A percentile compares a stretch with the other conserved stretches of the same genome.
Conservation (phyloP, 1,140 invertebrate species). For the Anagrus nilaparvatae region DNA sequence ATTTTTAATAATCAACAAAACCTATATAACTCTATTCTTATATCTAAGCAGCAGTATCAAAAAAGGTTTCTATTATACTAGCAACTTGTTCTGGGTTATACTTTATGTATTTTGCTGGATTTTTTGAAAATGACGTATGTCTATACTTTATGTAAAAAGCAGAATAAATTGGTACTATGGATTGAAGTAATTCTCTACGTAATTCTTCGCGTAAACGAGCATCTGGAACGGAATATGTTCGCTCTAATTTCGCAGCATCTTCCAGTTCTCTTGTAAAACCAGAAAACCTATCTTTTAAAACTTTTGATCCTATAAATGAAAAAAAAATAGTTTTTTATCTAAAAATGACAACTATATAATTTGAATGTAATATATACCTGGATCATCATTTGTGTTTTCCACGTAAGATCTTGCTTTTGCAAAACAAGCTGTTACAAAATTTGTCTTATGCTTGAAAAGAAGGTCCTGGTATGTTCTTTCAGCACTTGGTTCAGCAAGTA, state of each 20-base stretch:
- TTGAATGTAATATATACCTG: conserved; percentile 22
- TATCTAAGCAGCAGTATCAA: conserved; percentile 69
- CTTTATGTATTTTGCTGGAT: conserved; percentile 89
- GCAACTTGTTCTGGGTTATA: conserved; percentile 78
- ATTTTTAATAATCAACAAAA: conserved; percentile 5
- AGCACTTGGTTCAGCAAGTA: conserved; percentile 70
- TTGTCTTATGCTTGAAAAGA: conserved; percentile 30
- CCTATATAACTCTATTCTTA: conserved; percentile 3
- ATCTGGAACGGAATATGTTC: conserved; percentile 89
- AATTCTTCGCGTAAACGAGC: conserved; percentile 65
- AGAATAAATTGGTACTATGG: conserved; percentile 71
- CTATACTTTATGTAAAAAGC: conserved; percentile 63
- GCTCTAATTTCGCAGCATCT: conserved; percentile 73
- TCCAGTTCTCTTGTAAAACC: conserved; percentile 95
- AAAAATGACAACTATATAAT: background rate
- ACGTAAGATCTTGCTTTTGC: conserved; percentile 32
- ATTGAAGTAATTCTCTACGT: conserved; percentile 30
- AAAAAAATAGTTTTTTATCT: background rate
- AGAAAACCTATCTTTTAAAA: conserved; percentile 81
- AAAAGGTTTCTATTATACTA: conserved; percentile 70
- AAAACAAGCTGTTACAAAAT: conserved; percentile 35
- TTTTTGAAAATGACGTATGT: conserved; percentile 71
- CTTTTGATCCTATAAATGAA: conserved; percentile 41
- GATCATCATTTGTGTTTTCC: conserved; percentile 33
- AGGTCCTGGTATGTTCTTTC: conserved; percentile 75